These are phyloP conservation scores for Labeo rohita DNA, from an alignment of 2,113 vertebrate genomes.

Conservation along the genomic window DNA sequence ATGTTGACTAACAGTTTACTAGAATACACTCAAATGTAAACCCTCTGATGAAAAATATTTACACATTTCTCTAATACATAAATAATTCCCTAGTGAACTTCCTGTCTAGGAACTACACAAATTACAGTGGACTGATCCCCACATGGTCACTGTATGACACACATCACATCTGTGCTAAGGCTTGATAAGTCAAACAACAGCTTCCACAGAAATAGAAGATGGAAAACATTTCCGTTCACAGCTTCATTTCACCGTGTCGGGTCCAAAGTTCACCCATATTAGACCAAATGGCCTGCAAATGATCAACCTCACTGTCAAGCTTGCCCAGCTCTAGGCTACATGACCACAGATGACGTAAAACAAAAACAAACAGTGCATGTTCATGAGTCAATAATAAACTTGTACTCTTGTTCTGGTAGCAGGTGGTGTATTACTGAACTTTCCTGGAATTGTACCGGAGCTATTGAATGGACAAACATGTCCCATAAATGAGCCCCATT, in stretches of 20 bases:
- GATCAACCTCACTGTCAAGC: constrained; percentile 59
- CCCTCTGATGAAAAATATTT: background rate
- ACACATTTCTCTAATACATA: background rate
- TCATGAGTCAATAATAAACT: constrained; percentile 25
- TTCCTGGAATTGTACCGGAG: background rate
- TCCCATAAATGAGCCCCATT: background rate
- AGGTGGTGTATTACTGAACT: background rate
- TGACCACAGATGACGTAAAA: constrained; percentile 24
- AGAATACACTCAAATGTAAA: background rate
- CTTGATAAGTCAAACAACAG: background rate
- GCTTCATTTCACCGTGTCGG: background rate
- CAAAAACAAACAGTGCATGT: constrained; percentile 35
- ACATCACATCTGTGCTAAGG: background rate
- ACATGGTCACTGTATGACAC: background rate
- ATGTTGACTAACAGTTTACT: background rate
- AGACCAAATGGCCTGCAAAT: constrained; percentile 51
- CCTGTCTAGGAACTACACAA: background rate
- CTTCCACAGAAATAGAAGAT: background rate
- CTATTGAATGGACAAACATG: background rate
- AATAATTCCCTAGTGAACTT: background rate
- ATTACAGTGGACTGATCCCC: background rate
- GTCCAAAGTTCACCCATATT: constrained; percentile 35
- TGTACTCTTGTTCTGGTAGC: background rate
- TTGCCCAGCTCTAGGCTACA: constrained; percentile 25
- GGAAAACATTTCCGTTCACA: background rate